A percentile compares a stretch with the other conserved stretches of the same genome.
Conservation (phyloP, 1,140 invertebrate species). For the Planococcus citri region DNA sequence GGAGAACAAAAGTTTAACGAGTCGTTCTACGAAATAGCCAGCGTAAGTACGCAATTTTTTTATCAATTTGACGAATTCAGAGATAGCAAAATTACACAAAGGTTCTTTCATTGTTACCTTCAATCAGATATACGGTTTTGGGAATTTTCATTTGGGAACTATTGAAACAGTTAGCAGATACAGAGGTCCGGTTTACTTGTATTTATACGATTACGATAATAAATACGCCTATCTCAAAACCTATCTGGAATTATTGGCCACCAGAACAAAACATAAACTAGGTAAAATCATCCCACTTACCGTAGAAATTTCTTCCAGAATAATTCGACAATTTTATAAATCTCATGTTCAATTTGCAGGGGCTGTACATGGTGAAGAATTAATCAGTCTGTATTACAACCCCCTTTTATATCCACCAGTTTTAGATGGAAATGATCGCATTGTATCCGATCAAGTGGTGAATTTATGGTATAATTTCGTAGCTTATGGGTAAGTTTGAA, state of each 20-base stretch:
- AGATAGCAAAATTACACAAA: too few relatives aligned
- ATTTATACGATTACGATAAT: background rate
- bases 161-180: background rate
- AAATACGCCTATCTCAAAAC: background rate
- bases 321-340: background rate
- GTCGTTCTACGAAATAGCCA: background rate
- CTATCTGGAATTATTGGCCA: background rate
- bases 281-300: background rate
- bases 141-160: slow-evolving; percentile 5
- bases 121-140: slow-evolving; percentile 12
- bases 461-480: slow-evolving; percentile 12
- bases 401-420: background rate
- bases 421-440: background rate
- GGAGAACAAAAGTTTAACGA: background rate
- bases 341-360: background rate
- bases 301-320: background rate
- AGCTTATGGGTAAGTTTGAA: background rate
- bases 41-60: background rate
- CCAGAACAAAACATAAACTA: background rate
- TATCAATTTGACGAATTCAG: too few relatives aligned
- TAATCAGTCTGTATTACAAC: background rate
- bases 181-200: background rate
- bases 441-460: slow-evolving; percentile 14
- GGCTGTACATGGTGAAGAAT: background rate
- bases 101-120: too few relatives aligned